Conservation (phyloP, 2,888 invertebrate genomes). For the Chironomus tentans region DNA sequence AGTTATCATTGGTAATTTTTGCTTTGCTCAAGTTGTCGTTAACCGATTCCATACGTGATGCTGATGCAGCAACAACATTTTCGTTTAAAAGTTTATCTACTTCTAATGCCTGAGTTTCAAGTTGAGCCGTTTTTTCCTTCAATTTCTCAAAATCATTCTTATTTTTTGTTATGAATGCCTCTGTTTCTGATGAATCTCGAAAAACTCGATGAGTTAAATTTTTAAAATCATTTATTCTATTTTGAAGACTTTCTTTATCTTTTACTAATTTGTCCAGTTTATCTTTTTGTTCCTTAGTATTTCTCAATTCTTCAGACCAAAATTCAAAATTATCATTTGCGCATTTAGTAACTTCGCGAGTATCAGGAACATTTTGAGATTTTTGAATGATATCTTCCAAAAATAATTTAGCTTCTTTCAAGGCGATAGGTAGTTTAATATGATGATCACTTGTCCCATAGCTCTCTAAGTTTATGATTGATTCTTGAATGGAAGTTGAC, state of each 20-base stretch:
- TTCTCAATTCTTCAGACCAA: constrained; percentile 38
- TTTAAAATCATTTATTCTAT: constrained; percentile 30
- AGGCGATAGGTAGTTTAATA: constrained; percentile 46
- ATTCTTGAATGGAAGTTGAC: constrained; percentile 38
- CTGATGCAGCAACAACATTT: not conserved
- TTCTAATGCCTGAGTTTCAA: constrained; percentile 25
- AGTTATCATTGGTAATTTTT: constrained; percentile 12
- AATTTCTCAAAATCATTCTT: constrained; percentile 29
- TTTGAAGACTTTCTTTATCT: constrained; percentile 31
- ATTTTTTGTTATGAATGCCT: constrained; percentile 29
- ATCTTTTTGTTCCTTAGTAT: constrained; percentile 30
- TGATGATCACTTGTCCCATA: constrained; percentile 47
- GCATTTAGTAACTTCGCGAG: constrained; percentile 35
- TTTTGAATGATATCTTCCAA: constrained; percentile 43
- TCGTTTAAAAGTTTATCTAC: constrained; percentile 28
- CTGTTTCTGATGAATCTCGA: constrained; percentile 29
- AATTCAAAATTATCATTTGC: constrained; percentile 36
- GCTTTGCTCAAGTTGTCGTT: constrained; percentile 3
- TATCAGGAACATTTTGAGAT: constrained; percentile 33
- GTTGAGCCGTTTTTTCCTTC: constrained; percentile 29
- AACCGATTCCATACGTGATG: not conserved
- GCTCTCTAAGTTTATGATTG: constrained; percentile 37
- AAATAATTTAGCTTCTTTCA: constrained; percentile 45
- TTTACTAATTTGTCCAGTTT: constrained; percentile 30
- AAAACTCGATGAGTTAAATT: constrained; percentile 16